Evolutionary conservation across 2,888 invertebrate genomes (phyloP).

Genomic region (Pachymerium ferrugineum): DNA sequence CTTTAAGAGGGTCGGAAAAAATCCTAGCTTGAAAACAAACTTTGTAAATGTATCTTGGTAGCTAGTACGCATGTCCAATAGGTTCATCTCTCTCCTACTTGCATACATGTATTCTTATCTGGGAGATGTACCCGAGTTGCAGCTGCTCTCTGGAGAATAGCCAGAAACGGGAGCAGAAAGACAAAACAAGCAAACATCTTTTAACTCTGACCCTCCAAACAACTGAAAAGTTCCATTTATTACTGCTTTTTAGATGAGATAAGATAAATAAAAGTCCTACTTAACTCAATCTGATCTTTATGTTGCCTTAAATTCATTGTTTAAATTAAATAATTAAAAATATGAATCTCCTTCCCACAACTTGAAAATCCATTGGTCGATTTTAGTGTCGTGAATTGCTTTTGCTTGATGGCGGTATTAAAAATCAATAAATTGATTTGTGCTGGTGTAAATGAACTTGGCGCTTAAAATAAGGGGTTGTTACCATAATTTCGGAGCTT

Average conservation of each 20-base stretch:
- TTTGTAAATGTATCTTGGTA: slow-evolving; percentile 3
- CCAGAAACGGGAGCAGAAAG: slow-evolving; percentile 27
- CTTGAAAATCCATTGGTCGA: too few species aligned
- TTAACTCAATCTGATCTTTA: too few species aligned
- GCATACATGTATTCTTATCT: slow-evolving; percentile 7
- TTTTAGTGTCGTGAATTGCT: too few species aligned
- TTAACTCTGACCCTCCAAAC: slow-evolving; percentile 16
- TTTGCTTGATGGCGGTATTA: not conserved
- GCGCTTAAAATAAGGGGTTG: slow-evolving; percentile 4
- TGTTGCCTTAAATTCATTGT: too few species aligned
- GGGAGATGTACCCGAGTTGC: slow-evolving; percentile 15
- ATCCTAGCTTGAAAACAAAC: not conserved
- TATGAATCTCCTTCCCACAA: too few species aligned
- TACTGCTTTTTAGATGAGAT: slow-evolving; percentile 14
- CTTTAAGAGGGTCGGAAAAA: not conserved
- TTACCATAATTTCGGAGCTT: slow-evolving; percentile 17
- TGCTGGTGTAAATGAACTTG: slow-evolving; percentile 23
- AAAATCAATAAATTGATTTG: slow-evolving; percentile 15
- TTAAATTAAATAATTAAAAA: too few species aligned
- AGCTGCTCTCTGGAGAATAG: slow-evolving; percentile 20
- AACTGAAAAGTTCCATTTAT: slow-evolving; percentile 5
- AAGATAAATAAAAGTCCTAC: slow-evolving; percentile 10
- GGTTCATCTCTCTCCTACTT: not conserved
- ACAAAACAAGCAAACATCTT: slow-evolving; percentile 24
- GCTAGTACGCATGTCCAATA: not conserved